Evolutionary conservation across 92 coral and sea anemone species (phyloP).

Genomic region (Zoanthus gigantus): DNA sequence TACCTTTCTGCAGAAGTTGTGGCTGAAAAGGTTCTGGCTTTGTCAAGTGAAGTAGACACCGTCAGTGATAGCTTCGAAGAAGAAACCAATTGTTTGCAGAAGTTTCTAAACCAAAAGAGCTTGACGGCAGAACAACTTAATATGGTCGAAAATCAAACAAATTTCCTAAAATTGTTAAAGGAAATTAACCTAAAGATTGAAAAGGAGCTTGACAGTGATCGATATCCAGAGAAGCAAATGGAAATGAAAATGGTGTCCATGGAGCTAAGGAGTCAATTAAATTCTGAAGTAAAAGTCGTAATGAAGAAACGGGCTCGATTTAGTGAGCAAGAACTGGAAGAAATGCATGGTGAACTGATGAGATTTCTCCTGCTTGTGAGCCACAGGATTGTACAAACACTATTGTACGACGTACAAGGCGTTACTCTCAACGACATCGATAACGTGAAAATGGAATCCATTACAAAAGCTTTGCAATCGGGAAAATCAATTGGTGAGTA

Average conservation of each 20-base stretch:
- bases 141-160: conserved; percentile 82
- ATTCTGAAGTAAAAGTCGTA: conserved; percentile 52
- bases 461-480: conserved; percentile 59
- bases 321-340: conserved; percentile 88
- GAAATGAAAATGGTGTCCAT: conserved; percentile 21
- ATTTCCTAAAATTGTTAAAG: conserved; percentile 67
- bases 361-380: conserved; percentile 67
- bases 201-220: conserved; percentile 19
- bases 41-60: background rate
- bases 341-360: conserved; percentile 77
- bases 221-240: conserved; percentile 14
- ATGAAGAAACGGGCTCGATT: conserved; percentile 69
- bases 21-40: background rate
- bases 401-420: conserved; percentile 35
- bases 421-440: conserved; percentile 16
- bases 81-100: conserved; percentile 15
- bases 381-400: conserved; percentile 51
- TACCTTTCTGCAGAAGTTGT: conserved; percentile 22
- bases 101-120: background rate
- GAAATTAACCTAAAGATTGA: conserved; percentile 6
- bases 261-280: conserved; percentile 31
- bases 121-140: conserved; percentile 70
- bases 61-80: conserved; percentile 26
- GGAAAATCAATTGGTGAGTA: conserved; percentile 64
- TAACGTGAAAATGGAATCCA: background rate